Evolutionary conservation across 2,888 invertebrate genomes (phyloP), one percentile per base, ranked within the genome.

Genomic region (Belgica antarctica): DNA sequence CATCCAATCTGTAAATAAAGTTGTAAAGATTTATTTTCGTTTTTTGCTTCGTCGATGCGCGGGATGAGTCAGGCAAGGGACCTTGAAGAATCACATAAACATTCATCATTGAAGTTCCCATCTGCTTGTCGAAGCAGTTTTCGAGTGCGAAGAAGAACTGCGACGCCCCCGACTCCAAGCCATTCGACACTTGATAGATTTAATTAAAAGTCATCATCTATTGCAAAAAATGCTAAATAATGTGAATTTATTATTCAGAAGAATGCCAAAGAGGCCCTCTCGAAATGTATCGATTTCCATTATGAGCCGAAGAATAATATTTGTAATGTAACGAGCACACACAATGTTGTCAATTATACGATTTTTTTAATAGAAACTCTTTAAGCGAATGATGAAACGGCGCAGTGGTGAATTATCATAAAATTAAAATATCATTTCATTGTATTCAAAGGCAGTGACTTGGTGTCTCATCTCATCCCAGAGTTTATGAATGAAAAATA

Each of bases 1-100:
- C 89, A 79, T 94, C 92, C 79, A 94, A 85, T 77, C 94, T 94
- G 85, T 24, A 87, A 86, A 72, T 72, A 72, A 27, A 28, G 52
- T 34, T 24, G 66, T 47, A 57, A 69, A 52, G 52, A 52, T 22
- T 22, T 52, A 22, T 52, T 52, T 52, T 19, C 12, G 8, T 7
- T 52, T 52, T 52, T 22, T 22, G 7, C 52, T 19, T 52, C 52
- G 52, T 52, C 22, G 52, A 52, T 52, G 52, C 8, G 2, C 12
- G 19, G 7, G 2, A 15, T 3, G 41, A n/a, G 22, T 52, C 19
- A 52, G 8, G 17, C 19, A 52, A 52, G n/a, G 52, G 52, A 52
- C 52, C 52, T 52, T 52, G 52, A 52, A 66, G 47, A 47, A 66
- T 47, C 10, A 41, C 2, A 41, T 8, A 57, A 25, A 15, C n/a